Conservation (phyloP, 2,888 invertebrate genomes). For the Torymus texanus region DNA sequence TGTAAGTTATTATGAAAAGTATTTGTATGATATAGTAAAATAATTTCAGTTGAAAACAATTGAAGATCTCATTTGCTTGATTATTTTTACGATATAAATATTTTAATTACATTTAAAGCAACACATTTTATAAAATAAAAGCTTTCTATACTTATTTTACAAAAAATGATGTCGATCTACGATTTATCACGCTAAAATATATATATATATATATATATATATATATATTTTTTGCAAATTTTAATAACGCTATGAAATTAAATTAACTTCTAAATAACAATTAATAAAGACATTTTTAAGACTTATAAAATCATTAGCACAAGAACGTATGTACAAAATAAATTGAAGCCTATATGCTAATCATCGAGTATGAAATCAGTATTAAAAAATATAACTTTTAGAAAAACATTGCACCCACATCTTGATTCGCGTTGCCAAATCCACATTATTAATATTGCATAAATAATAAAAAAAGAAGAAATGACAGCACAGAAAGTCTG, state of each 20-base stretch:
- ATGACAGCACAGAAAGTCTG: conserved; percentile 38
- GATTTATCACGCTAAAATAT: conserved; percentile 30
- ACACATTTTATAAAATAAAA: conserved; percentile 15
- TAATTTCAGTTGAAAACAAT: neutral
- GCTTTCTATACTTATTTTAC: conserved; percentile 25
- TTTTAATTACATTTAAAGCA: conserved; percentile 10
- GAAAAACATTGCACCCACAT: conserved; percentile 52
- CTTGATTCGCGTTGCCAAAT: conserved; percentile 32
- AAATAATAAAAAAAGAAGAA: conserved; percentile 33
- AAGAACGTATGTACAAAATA: conserved; percentile 50
- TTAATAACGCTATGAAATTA: conserved; percentile 40
- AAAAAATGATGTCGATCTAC: conserved; percentile 38
- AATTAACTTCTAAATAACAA: conserved; percentile 41
- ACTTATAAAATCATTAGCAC: conserved; percentile 33
- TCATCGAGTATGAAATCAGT: conserved; percentile 51
- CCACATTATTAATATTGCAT: conserved; percentile 25
- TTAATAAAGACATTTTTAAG: conserved; percentile 27
- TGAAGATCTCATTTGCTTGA: conserved; percentile 21
- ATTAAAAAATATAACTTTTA: conserved; percentile 54
- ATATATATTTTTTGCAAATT: conserved; percentile 26
- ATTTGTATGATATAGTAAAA: neutral
- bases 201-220: conserved; percentile 2
- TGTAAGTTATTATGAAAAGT: too few relatives aligned
- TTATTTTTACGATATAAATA: conserved; percentile 32
- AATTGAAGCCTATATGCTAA: conserved; percentile 29